phyloP scores from a whole-genome alignment of 2,113 vertebrate species.

The Pachyramphus minor region DNA sequence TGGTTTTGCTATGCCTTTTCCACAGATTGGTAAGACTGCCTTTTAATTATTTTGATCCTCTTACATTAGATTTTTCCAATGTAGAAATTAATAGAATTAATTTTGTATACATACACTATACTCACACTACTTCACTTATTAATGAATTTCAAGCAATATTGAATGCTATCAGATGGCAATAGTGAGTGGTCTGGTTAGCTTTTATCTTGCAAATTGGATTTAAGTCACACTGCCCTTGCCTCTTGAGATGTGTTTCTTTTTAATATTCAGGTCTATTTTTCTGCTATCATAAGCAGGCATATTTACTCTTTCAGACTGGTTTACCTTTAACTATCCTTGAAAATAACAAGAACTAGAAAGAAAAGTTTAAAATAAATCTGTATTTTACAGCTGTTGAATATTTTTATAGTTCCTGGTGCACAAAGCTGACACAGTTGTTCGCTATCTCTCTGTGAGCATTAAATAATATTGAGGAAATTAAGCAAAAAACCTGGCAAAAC shows the following conservation, averaged over 20 bases:
- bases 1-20: not conserved
- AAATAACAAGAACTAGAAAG: not conserved
- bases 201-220: constrained; percentile 57
- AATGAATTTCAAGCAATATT: constrained; percentile 35
- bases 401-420: not conserved
- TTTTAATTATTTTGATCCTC: constrained; percentile 31
- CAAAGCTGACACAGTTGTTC: not conserved
- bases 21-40: constrained; percentile 6
- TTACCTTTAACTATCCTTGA: not conserved
- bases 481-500: not conserved
- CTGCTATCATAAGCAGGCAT: not conserved
- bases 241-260: constrained; percentile 21
- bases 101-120: constrained; percentile 48
- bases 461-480: not conserved
- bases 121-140: constrained; percentile 6
- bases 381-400: not conserved
- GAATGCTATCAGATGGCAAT: constrained; percentile 42
- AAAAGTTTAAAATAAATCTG: not conserved
- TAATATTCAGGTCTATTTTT: constrained; percentile 44
- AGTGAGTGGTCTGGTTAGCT: constrained; percentile 23
- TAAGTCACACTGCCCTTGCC: constrained; percentile 1
- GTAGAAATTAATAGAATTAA: constrained; percentile 59
- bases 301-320: not conserved
- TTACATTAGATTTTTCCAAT: constrained; percentile 21
- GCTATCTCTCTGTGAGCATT: not conserved